Evolutionary conservation across 2,888 invertebrate species (phyloP).

Genomic region (Lagria hirta): DNA sequence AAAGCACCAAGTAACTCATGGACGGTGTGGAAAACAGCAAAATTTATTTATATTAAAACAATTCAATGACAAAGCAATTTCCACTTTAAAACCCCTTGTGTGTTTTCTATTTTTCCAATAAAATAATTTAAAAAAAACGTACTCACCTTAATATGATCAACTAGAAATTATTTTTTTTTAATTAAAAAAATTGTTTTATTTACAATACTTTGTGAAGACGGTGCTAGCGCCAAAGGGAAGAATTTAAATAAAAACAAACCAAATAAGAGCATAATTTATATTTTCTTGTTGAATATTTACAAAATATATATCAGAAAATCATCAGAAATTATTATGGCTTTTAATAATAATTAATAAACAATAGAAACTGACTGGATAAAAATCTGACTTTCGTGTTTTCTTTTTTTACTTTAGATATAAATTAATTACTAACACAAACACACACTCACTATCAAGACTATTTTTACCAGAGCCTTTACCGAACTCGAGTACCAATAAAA

Average conservation of each 20-base stretch:
- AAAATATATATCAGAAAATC: conserved; percentile 36
- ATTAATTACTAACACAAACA: conserved; percentile 28
- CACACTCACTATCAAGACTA: conserved; percentile 28
- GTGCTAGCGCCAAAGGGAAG: no score
- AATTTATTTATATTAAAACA: no score
- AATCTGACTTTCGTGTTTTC: conserved; percentile 24
- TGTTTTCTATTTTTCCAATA: no score
- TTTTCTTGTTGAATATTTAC: conserved; percentile 35
- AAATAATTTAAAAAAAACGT: no score
- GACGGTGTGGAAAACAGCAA: no score
- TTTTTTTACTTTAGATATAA: conserved; percentile 15
- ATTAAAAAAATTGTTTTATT: no score
- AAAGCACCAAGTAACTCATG: no score
- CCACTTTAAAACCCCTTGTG: no score
- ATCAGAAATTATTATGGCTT: conserved; percentile 40
- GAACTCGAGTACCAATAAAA: conserved; percentile 12
- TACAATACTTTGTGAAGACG: conserved; percentile 3
- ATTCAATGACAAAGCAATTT: no score
- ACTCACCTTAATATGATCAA: no score
- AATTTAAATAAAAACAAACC: conserved; percentile 5
- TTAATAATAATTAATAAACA: conserved; percentile 23
- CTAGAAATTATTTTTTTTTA: no score
- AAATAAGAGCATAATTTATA: conserved; percentile 32
- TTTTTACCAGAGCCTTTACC: conserved; percentile 12
- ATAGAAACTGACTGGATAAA: conserved; percentile 25